phyloP scores from a whole-genome alignment of 2,888 invertebrate genomes.

The Aspidiotus rigidus region DNA sequence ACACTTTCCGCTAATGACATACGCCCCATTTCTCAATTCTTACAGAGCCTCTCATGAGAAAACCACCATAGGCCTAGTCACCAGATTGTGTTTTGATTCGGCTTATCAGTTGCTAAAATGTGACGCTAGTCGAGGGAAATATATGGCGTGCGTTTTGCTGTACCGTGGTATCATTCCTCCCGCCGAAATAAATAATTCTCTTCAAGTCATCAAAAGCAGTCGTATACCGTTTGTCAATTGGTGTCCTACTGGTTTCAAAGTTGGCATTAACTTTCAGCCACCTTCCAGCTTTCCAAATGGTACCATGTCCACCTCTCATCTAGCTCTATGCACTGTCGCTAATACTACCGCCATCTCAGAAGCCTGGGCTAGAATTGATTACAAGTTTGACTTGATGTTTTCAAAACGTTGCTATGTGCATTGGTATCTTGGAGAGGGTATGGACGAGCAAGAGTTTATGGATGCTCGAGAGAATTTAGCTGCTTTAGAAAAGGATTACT shows the following conservation, averaged over 20 bases:
- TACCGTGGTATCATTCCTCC: slow-evolving; percentile 85
- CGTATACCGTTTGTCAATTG: slow-evolving; percentile 27
- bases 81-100: slow-evolving; percentile 79
- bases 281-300: slow-evolving; percentile 24
- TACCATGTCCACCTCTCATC: slow-evolving; percentile 22
- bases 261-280: slow-evolving; percentile 27
- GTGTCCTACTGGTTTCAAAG: slow-evolving; percentile 31
- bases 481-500: slow-evolving; percentile 26
- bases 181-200: slow-evolving; percentile 79
- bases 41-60: slow-evolving; percentile 67
- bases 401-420: slow-evolving; percentile 31
- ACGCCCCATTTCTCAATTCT: slow-evolving; percentile 61
- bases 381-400: slow-evolving; percentile 31
- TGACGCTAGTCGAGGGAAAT: slow-evolving; percentile 56
- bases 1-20: slow-evolving; percentile 23
- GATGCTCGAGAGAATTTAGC: slow-evolving; percentile 28
- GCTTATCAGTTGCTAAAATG: slow-evolving; percentile 60
- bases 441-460: slow-evolving; percentile 31
- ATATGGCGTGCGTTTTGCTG: slow-evolving; percentile 80
- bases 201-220: slow-evolving; percentile 59
- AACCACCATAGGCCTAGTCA: slow-evolving; percentile 70
- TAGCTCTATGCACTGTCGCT: slow-evolving; percentile 28
- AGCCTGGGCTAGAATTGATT: slow-evolving; percentile 31
- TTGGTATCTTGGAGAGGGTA: slow-evolving; percentile 30
- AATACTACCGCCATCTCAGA: slow-evolving; percentile 33